phyloP scores from a whole-genome alignment of 2,888 invertebrate species.

The Ormia ochracea region DNA sequence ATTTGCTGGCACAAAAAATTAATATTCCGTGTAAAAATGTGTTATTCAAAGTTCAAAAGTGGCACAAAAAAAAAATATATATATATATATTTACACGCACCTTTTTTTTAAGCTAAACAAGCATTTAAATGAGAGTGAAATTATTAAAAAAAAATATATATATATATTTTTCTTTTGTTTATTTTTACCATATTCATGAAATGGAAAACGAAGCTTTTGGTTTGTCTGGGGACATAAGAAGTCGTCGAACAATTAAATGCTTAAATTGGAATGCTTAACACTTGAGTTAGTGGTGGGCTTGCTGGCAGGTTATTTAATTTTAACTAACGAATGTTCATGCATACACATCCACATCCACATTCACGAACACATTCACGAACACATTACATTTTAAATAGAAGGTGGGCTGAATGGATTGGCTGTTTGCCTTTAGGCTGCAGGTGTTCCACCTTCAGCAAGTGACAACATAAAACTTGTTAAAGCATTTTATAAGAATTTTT shows the following conservation, averaged over 20 bases:
- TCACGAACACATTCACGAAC: background rate
- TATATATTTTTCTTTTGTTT: background rate
- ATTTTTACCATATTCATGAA: background rate
- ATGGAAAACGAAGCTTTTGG: background rate
- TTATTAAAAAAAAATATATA: background rate
- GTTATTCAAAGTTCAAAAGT: background rate
- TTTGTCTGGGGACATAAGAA: background rate
- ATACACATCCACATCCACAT: background rate
- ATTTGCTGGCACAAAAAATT: background rate
- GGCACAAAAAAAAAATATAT: slow-evolving; percentile 13
- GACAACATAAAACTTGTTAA: slow-evolving; percentile 36
- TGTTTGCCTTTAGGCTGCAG: background rate
- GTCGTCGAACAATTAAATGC: background rate
- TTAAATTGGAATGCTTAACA: background rate
- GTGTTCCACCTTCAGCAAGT: background rate
- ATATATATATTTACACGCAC: slow-evolving; percentile 47
- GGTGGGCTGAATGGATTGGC: slow-evolving; percentile 14
- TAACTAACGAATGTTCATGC: slow-evolving; percentile 24
- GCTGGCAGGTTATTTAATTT: slow-evolving; percentile 39
- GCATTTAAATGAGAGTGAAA: slow-evolving; percentile 27
- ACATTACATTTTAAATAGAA: background rate
- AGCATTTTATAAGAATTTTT: slow-evolving; percentile 44
- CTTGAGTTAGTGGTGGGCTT: background rate
- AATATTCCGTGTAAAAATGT: background rate
- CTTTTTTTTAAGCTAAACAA: background rate